Evolutionary conservation across 2,797 vertebrate genomes (phyloP).

Genomic region (Psittacula derbiana): DNA sequence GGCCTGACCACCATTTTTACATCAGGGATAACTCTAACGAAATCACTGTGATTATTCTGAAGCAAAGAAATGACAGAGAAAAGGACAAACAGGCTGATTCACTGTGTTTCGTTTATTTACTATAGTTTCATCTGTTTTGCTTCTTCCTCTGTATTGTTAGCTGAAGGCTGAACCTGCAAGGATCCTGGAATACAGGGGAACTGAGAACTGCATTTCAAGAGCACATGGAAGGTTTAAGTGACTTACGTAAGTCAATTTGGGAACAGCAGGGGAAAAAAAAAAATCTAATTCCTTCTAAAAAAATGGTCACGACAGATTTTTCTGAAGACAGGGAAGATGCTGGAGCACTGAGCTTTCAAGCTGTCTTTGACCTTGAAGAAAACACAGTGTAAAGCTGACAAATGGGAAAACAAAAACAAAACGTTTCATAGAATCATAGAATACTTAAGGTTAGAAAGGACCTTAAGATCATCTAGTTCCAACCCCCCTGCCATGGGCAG

Average conservation of each 20-base stretch:
- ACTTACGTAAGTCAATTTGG: neutral
- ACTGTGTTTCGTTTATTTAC: neutral
- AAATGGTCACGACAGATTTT: neutral
- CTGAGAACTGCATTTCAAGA: neutral
- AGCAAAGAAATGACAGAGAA: neutral
- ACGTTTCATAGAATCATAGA: neutral
- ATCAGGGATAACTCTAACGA: neutral
- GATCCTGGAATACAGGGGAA: neutral
- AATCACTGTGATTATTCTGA: neutral
- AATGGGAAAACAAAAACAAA: constrained; percentile 9
- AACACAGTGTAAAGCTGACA: neutral
- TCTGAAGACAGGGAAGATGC: neutral
- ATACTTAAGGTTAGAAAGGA: neutral
- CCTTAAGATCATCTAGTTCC: neutral
- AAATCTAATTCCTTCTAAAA: neutral
- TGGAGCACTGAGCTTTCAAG: neutral
- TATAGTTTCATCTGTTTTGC: neutral
- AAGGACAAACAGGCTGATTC: neutral
- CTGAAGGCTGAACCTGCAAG: neutral
- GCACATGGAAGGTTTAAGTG: rapidly evolving
- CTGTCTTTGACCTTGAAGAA: neutral
- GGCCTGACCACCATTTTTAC: neutral
- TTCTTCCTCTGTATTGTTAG: neutral
- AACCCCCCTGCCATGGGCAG: no score
- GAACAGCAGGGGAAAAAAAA: neutral